These are phyloP conservation scores for Luidia sarsii DNA, from an alignment of 53 echinoderm and acorn worm genomes.

Conservation along the genomic window DNA sequence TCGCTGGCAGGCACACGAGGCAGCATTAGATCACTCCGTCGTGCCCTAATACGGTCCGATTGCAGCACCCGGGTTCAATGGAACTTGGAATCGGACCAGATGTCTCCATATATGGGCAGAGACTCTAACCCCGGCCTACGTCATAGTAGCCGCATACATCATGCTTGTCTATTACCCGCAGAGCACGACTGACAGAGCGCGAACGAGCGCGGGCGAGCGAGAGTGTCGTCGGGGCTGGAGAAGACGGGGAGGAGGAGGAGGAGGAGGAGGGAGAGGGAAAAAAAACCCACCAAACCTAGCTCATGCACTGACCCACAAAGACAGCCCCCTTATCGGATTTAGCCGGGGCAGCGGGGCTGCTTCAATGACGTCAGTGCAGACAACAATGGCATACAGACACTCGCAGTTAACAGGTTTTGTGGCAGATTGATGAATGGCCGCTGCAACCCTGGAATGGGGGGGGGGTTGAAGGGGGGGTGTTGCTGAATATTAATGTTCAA, in stretches of 20 bases:
- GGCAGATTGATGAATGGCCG: conserved; percentile 21
- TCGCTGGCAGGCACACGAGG: neutral
- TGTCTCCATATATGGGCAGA: conserved; percentile 50
- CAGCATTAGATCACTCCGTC: neutral
- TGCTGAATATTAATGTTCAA: conserved; percentile 9
- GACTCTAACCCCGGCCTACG: conserved; percentile 40
- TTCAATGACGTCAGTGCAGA: conserved; percentile 46
- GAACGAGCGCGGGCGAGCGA: neutral
- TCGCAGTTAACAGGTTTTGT: conserved; percentile 22
- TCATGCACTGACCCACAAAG: conserved; percentile 51
- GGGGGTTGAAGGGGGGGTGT: neutral
- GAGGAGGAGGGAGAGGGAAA: neutral
- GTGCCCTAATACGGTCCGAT: conserved; percentile 24
- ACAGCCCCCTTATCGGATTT: conserved; percentile 51
- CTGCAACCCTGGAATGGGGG: conserved; percentile 21
- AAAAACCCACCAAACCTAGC: too few species aligned
- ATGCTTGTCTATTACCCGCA: conserved; percentile 49
- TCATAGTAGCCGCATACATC: conserved; percentile 45
- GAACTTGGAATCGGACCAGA: conserved; percentile 49
- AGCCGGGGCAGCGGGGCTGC: conserved; percentile 30
- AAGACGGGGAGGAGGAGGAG: neutral
- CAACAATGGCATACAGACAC: conserved; percentile 50
- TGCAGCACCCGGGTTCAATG: conserved; percentile 41
- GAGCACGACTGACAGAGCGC: conserved; percentile 30
- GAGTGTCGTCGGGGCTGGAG: too few species aligned